Base-by-base conservation (phyloP, 1,140 invertebrate genomes). In the Andrena cerasifolii region DNA sequence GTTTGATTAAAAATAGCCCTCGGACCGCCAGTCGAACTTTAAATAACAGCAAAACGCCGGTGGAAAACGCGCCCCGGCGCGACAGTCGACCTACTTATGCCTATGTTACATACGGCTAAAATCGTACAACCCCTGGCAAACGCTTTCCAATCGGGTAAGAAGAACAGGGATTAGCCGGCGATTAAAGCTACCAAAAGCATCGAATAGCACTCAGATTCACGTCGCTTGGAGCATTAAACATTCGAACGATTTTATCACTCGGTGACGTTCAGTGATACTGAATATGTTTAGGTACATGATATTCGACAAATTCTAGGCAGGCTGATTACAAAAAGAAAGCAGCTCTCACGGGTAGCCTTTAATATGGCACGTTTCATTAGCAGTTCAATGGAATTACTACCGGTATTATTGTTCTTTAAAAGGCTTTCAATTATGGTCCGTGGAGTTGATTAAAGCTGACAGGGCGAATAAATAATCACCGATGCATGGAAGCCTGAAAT, bases 1-100 rank as follows among this genome's bases (percentile, higher is more conserved):
- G 49, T 54, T 54, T 68, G 49, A 68, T 68, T 68, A 68, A 68
- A 68, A 68, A 68, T 40, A 53, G 33, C 49, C 6, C 21, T 31
- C 3, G 4, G 31, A 40, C 1, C 21, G 31, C 5, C 4, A 2
- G 16, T 51, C 47, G 14, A 53, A 67, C 28, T 53, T 67, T 36
- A 67, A 68, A 68, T 28, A 54, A 68, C 49, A 7, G 47, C 14
- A 18, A 21, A 51, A 54, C 24, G 33, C n/a, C 26, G n/a, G 1
- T 18, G 47, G 12, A 33, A 36, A 51, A 36, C 28, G 45, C 12
- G 6, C 26, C 5, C 21, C 1, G n/a, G 24, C 54, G 26, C 54
- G 26, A 56, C 54, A 16, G 8, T 3, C 26, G 54, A 56, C 54
- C 54, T 56, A 56, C 26, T 56, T 56, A 56, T 31, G 54, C 8